Evolutionary conservation across 2,797 vertebrate species (phyloP), one percentile per base, ranked within the genome.

Genomic region (Sebastes hubbsi): DNA sequence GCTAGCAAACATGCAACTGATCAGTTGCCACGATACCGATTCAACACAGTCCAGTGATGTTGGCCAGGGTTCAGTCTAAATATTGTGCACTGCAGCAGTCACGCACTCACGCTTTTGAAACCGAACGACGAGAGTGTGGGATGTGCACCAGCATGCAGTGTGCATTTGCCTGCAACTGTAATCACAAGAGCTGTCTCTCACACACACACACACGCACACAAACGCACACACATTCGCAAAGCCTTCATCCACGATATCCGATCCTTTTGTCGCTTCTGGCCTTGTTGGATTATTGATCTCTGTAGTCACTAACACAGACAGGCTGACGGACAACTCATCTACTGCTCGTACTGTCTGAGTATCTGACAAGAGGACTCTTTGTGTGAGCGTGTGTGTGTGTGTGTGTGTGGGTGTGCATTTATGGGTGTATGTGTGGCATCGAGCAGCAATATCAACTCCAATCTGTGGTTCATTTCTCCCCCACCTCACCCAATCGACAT

Each of bases 321-420:
- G 62, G 60, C 71, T 75, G 52, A 91, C 85, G 75, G 75, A 85
- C 81, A 83, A 72, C 38, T 80, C 69, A 71, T 88, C 85, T 78
- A 75, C 75, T 38, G 63, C 61, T 68, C 49, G 29, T 60, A 52
- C 58, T 24, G 66, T 87, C 80, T 61, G 68, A 6, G 22, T 64
- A 49, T 84, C 60, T 84, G 68, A 88, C 78, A 81, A 73, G 66
- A 79, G 52, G 16, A 74, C 32, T 81, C 36, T 75, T 24, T 49
- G 74, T 77, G 70, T 34, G 42, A 29, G 55, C 29, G 27, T 60
- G 63, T 30, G 14, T 65, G 78, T 71, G 52, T 70, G 42, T 70
- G 52, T 82, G 9, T 70, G 42, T 82, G 8, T 58, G 56, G 62
- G 72, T 42, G 27, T 61, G 66, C 20, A 22, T 75, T 25, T 64